phyloP scores from a whole-genome alignment of 2,888 invertebrate genomes.

The Dichetophora obliterata region DNA sequence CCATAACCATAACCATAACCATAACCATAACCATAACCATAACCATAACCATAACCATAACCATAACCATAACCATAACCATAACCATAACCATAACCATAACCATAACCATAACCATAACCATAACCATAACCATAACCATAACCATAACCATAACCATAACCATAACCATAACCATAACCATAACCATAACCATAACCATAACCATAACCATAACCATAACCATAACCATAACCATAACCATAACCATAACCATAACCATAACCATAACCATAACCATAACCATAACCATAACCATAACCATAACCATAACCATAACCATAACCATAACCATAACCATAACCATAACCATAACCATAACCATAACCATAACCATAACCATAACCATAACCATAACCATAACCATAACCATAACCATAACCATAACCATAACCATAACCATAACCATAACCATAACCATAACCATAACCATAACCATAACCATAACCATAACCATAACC shows the following conservation, averaged over 20 bases:
- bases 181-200: constrained; percentile 1
- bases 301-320: not conserved
- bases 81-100: not conserved
- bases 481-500: not conserved
- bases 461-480: not conserved
- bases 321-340: not conserved
- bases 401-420: not conserved
- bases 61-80: not conserved
- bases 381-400: not conserved
- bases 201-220: not conserved
- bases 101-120: not conserved
- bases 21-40: not conserved
- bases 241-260: not conserved
- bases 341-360: not conserved
- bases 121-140: not conserved
- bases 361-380: not conserved
- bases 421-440: not conserved
- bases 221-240: not conserved
- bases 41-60: not conserved
- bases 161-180: not conserved
- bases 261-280: not conserved
- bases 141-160: not conserved
- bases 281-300: not conserved
- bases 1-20: not conserved
- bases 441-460: not conserved